Base-by-base conservation (phyloP, 35 echinoderm and acorn worm species). In the Strongylocentrotus purpuratus region DNA sequence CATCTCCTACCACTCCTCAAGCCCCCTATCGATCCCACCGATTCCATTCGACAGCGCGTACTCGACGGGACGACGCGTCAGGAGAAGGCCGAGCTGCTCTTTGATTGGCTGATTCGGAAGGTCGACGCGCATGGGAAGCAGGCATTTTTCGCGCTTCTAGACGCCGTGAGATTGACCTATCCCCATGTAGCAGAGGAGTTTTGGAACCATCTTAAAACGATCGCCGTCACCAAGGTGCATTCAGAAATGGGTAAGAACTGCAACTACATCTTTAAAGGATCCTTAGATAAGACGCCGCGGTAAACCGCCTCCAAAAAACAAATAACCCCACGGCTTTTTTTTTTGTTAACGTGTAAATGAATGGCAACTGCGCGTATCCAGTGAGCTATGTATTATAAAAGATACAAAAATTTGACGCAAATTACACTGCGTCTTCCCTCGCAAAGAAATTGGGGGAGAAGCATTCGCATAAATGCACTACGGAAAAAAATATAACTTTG, bases 141-240 rank as follows among this genome's bases (percentile, higher is more conserved):
- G 46, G 48, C 86, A 31, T 95, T 95, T 47, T 95, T 95, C 88
- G 48, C 71, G 25, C 46, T 95, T 20, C 94, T 89, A 28, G 94
- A 89, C 5, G 55, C 88, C 31, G 25, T 95, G 47, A 41, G 55
- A 35, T 15, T 47, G n/a, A 95, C 94, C 11, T 95, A 95, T 60
- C 94, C 94, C 22, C 86, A 95, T 95, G 94, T 95, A n/a, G 86
- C 94, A 9, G 94, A 95, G 86, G 86, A 89, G 33, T 48, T 89
- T 10, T 95, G 94, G 94, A 90, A 95, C 22, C 46, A 88, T 22
- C 59, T 95, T 4, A 89, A 48, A 47, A 95, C 86, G n/a, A 95
- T 95, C 45, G 50, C 87, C 46, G 46, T 93, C 91, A 93, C 91
- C n/a, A 93, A 93, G 31, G 31, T 31, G 14, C 32, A 50, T 50